Conservation (phyloP, 1,140 invertebrate species). For the Aleiodes sp. region DNA sequence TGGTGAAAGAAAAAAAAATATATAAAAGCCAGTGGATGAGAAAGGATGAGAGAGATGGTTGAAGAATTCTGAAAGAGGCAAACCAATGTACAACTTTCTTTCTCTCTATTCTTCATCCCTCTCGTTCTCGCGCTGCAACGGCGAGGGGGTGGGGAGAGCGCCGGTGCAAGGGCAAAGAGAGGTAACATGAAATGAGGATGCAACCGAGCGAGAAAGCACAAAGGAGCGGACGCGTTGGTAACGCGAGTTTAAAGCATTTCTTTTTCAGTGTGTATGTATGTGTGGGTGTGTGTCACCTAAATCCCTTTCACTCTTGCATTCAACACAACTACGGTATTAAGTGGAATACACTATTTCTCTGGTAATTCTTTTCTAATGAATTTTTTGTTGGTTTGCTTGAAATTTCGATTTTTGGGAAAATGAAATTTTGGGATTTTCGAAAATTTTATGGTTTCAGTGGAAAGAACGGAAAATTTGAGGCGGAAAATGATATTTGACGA, state of each 20-base stretch:
- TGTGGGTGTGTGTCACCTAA: slow-evolving; percentile 14
- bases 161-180: slow-evolving; percentile 25
- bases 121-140: too few species aligned
- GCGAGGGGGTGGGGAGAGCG: slow-evolving; percentile 4
- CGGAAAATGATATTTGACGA: too few species aligned
- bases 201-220: slow-evolving; percentile 37
- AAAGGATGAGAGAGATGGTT: slow-evolving; percentile 15
- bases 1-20: slow-evolving; percentile 19
- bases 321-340: background rate
- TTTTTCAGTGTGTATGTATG: too few species aligned
- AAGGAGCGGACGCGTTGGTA: slow-evolving; percentile 38
- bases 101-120: too few species aligned
- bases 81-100: too few species aligned
- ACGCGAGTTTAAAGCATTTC: slow-evolving; percentile 39
- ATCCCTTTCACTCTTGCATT: background rate
- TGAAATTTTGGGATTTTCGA: background rate
- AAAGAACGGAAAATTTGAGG: too few species aligned
- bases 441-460: background rate
- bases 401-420: background rate
- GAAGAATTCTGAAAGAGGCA: too few species aligned
- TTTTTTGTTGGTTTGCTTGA: background rate
- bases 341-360: background rate
- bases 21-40: too few species aligned
- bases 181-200: slow-evolving; percentile 28
- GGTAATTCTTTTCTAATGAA: too few species aligned